Evolutionary conservation across 2,888 invertebrate species (phyloP).

Genomic region (Lymantria monacha): DNA sequence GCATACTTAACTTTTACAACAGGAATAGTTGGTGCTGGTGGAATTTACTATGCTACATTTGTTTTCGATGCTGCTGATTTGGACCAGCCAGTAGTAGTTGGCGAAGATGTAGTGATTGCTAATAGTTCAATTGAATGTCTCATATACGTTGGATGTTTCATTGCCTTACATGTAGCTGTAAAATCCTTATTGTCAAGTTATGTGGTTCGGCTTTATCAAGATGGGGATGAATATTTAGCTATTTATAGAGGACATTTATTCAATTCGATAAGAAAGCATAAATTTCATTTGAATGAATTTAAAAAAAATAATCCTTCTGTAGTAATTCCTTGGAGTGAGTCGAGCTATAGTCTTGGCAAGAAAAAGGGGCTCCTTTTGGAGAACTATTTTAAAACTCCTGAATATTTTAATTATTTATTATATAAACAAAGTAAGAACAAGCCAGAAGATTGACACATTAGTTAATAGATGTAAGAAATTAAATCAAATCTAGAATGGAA

Average conservation of each 20-base stretch:
- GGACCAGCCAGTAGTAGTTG: slow-evolving; percentile 55
- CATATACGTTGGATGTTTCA: slow-evolving; percentile 59
- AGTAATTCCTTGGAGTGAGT: slow-evolving; percentile 65
- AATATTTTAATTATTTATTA: slow-evolving; percentile 62
- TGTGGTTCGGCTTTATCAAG: slow-evolving; percentile 65
- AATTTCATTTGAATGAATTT: slow-evolving; percentile 64
- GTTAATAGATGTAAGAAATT: background rate
- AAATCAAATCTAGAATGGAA: background rate
- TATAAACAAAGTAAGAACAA: slow-evolving; percentile 34
- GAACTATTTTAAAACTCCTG: slow-evolving; percentile 68
- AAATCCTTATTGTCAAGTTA: slow-evolving; percentile 65
- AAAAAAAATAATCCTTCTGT: slow-evolving; percentile 56
- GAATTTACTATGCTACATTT: slow-evolving; percentile 58
- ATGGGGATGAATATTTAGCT: slow-evolving; percentile 69
- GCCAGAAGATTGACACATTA: background rate
- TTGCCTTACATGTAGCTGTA: slow-evolving; percentile 56
- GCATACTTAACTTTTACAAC: slow-evolving; percentile 62
- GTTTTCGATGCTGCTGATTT: slow-evolving; percentile 49
- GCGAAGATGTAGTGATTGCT: slow-evolving; percentile 61
- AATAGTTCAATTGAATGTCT: slow-evolving; percentile 60
- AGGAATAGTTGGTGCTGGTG: slow-evolving; percentile 36
- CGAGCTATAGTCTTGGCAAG: slow-evolving; percentile 62
- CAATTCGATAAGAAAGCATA: slow-evolving; percentile 56
- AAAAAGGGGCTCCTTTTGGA: slow-evolving; percentile 68
- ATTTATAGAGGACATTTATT: slow-evolving; percentile 60